These are phyloP conservation scores for Varanus komodoensis DNA, from an alignment of 2,113 vertebrate genomes.

Conservation along the genomic window DNA sequence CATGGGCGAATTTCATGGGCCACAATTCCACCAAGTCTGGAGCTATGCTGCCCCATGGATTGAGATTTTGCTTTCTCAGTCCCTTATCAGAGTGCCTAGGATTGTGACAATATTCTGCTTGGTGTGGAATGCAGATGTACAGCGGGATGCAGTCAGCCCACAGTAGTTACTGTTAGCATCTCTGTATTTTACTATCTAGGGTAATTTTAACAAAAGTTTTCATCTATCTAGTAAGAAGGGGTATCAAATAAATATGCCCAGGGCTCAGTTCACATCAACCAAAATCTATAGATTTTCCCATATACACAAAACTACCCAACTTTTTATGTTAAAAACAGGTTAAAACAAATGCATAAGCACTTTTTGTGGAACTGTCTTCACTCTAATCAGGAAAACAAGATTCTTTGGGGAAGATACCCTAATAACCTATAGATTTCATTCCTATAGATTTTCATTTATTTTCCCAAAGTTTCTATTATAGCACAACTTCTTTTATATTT, in stretches of 20 bases:
- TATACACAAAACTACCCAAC: not conserved
- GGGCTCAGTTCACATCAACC: not conserved
- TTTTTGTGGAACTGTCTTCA: not conserved
- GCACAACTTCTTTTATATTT: not conserved
- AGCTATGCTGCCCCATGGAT: not conserved
- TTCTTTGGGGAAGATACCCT: not conserved
- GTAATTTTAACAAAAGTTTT: not conserved
- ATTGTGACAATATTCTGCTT: not conserved
- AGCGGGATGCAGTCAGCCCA: not conserved
- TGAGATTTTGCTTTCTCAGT: not conserved
- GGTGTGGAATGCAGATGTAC: not conserved
- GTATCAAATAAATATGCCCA: not conserved
- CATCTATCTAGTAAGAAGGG: not conserved
- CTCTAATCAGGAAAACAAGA: not conserved
- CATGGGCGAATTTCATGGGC: not conserved
- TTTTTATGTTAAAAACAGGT: not conserved
- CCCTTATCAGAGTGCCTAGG: not conserved
- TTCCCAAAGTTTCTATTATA: accelerated
- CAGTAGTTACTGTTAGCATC: not conserved
- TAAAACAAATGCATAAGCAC: not conserved
- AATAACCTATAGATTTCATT: not conserved
- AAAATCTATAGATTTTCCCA: not conserved
- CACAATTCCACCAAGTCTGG: not conserved
- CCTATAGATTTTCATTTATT: not conserved
- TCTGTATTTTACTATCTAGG: not conserved